Percentiles rank a stretch among this genome's conserved stretches.
phyloP scores from a whole-genome alignment of 2,888 invertebrate genomes.

The Drosophila kanekoi region DNA sequence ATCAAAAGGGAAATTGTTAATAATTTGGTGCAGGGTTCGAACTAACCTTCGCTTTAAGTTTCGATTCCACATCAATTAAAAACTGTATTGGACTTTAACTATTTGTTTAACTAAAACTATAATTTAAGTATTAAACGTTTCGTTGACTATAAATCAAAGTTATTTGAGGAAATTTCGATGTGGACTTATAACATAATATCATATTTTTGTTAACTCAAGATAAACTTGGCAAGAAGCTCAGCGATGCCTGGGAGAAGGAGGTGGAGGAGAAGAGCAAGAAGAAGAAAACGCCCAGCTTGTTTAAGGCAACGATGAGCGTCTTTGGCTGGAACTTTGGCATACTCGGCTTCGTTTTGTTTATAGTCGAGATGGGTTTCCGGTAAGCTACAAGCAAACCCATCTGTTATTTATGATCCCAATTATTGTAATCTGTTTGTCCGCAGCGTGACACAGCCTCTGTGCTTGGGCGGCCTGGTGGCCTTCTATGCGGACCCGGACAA shows the following conservation, averaged over 20 bases:
- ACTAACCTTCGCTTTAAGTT: too few species aligned
- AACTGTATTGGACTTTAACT: too few species aligned
- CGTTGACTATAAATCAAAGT: too few species aligned
- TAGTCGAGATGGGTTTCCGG: conserved; percentile 88
- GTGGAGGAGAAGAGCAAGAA: conserved; percentile 82
- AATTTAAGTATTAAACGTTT: too few species aligned
- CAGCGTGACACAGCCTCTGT: conserved; percentile 88
- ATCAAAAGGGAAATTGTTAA: too few species aligned
- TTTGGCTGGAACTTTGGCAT: conserved; percentile 87
- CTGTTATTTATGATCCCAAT: conserved; percentile 61
- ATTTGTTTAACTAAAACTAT: too few species aligned
- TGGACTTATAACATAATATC: too few species aligned
- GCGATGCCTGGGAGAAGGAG: conserved; percentile 87
- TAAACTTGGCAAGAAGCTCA: conserved; percentile 87
- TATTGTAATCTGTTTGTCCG: conserved; percentile 25
- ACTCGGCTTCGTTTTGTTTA: conserved; percentile 87
- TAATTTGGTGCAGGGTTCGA: too few species aligned
- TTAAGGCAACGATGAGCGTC: conserved; percentile 86
- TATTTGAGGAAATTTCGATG: too few species aligned
- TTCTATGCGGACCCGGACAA: conserved; percentile 85
- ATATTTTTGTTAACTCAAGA: conserved; percentile 62
- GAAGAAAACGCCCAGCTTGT: conserved; percentile 85
- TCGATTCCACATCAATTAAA: too few species aligned
- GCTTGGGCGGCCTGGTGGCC: conserved; percentile 88
- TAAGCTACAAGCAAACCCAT: conserved; percentile 53